Evolutionary conservation across 1,140 invertebrate species (phyloP), one percentile per base, ranked within the genome.

Genomic region (Piezodorus guildinii): DNA sequence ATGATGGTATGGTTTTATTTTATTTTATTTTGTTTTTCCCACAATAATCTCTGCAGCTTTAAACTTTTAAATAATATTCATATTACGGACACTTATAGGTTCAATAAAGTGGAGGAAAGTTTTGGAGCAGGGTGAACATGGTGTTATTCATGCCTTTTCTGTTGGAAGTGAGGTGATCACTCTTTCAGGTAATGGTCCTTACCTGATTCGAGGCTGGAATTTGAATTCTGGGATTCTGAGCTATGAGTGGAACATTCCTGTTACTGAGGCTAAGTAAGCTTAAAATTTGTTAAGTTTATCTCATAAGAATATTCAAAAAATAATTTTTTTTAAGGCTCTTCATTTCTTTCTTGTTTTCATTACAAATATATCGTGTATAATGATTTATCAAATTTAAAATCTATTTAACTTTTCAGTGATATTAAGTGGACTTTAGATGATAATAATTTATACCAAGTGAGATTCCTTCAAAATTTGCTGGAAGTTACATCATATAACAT

Each of bases 21-120:
- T 71, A 10, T n/a, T 52, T 34, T 63, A 52, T 19, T 9, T 23
- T 21, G n/a, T 17, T 62, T 4, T 30, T n/a, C n/a, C n/a, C n/a
- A n/a, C n/a, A n/a, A n/a, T 30, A 30, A 8, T 8, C 8, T 30
- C 27, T 30, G 27, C 27, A 39, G 30, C 17, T 51, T n/a, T 15
- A 30, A 30, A 16, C 15, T 39, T n/a, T 43, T 30, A n/a, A 27
- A 27, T 61, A 30, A 60, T 17, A 49, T 52, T 17, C 5, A 8
- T 49, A 8, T 10, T 39, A 39, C 6, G 6, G 34, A 10, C 16
- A 62, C 54, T 66, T 65, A 58, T 67, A 86, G 85, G 87, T 62
- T 81, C 88, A 71, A 81, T 92, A 69, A 73, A 88, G 69, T 94
- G 90, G 88, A 79, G 90, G 62, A 83, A 90, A 75, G 77, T 91